These are phyloP conservation scores for Homarus americanus DNA, from an alignment of 1,140 invertebrate genomes.

Conservation along the genomic window DNA sequence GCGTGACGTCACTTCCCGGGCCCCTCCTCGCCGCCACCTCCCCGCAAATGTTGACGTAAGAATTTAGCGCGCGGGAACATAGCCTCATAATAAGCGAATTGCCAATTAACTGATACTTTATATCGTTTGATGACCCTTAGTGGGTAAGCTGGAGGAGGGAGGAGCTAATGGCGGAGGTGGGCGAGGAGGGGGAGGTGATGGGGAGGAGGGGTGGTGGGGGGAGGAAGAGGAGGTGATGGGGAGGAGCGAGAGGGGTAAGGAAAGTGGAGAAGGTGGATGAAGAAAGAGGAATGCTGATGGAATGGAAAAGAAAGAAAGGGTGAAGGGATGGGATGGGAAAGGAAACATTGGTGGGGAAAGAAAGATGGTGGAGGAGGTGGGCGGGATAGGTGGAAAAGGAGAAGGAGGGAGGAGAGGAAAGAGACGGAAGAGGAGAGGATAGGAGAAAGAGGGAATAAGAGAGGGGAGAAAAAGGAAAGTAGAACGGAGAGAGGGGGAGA, in stretches of 20 bases:
- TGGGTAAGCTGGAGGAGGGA: not conserved
- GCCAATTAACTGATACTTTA: slow-evolving; percentile 48
- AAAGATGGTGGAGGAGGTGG: too few species aligned
- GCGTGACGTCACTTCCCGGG: too few species aligned
- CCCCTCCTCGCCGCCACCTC: not conserved
- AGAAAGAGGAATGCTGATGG: not conserved
- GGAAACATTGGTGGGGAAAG: too few species aligned
- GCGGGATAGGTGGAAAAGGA: not conserved
- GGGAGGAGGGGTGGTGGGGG: not conserved
- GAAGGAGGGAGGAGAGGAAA: not conserved
- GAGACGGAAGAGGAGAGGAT: not conserved
- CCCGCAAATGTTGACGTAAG: slow-evolving; percentile 28
- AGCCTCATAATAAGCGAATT: slow-evolving; percentile 25
- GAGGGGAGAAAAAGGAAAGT: not conserved
- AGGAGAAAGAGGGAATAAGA: not conserved
- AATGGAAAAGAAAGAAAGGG: too few species aligned
- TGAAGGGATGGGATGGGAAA: too few species aligned
- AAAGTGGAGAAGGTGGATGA: not conserved
- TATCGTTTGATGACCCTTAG: slow-evolving; percentile 42
- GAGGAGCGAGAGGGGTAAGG: not conserved
- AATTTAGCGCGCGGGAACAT: slow-evolving; percentile 20
- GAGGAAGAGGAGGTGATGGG: not conserved
- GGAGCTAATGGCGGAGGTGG: not conserved
- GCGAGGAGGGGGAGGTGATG: not conserved
- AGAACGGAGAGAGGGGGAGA: not conserved